Evolutionary conservation across 2,888 invertebrate species (phyloP).

Genomic region (Agrochola litura): DNA sequence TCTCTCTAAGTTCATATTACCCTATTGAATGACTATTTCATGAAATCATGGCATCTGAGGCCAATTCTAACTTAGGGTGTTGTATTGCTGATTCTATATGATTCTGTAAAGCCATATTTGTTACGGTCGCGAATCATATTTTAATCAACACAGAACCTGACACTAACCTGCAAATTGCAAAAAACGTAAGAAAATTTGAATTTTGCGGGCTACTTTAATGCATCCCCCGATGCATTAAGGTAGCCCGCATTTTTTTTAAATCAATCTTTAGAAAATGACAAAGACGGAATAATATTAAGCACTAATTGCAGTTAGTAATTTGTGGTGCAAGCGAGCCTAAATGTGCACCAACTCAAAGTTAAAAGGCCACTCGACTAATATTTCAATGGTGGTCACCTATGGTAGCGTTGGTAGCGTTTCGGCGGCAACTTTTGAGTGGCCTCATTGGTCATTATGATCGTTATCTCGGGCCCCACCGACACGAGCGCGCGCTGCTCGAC

Average conservation of each 20-base stretch:
- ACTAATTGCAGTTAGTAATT: neutral
- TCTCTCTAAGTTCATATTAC: too few relatives aligned
- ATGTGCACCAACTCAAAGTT: neutral
- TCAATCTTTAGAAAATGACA: neutral
- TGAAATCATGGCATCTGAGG: too few relatives aligned
- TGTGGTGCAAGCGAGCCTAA: neutral
- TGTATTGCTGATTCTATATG: too few relatives aligned
- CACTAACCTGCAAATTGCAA: too few relatives aligned
- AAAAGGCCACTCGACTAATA: conserved; percentile 20
- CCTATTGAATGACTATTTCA: too few relatives aligned
- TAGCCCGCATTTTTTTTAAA: neutral
- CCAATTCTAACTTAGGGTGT: too few relatives aligned
- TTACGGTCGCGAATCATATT: too few relatives aligned
- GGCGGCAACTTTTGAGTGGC: conserved; percentile 75
- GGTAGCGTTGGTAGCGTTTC: conserved; percentile 57
- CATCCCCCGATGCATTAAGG: too few relatives aligned
- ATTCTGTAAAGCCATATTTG: too few relatives aligned
- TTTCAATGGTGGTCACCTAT: conserved; percentile 25
- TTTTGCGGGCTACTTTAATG: too few relatives aligned
- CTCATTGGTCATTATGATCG: conserved; percentile 78
- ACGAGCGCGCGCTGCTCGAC: conserved; percentile 71
- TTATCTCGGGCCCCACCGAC: conserved; percentile 82
- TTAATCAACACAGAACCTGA: too few relatives aligned
- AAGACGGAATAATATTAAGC: neutral
- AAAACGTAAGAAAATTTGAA: too few relatives aligned